Conservation (phyloP, 2,888 invertebrate genomes). For the Trissonchulus latispiculum region DNA sequence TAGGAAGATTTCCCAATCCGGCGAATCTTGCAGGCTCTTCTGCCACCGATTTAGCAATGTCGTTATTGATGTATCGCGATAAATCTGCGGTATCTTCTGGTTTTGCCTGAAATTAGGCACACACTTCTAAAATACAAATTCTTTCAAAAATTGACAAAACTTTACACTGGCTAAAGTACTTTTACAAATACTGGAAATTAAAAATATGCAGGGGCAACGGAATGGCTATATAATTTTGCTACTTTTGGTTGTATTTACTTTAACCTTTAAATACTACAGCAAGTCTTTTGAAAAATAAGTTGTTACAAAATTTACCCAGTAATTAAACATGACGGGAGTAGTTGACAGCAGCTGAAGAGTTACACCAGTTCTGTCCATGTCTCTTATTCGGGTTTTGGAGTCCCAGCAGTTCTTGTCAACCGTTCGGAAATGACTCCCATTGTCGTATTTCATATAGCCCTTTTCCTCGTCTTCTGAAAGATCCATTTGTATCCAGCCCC, state of each 20-base stretch:
- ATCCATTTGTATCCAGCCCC: slow-evolving; percentile 51
- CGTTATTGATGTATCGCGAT: slow-evolving; percentile 50
- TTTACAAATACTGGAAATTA: too few relatives aligned
- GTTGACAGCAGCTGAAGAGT: slow-evolving; percentile 53
- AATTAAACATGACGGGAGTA: slow-evolving; percentile 55
- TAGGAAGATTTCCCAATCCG: slow-evolving; percentile 52
- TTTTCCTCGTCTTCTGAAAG: slow-evolving; percentile 38
- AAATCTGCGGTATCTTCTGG: slow-evolving; percentile 50
- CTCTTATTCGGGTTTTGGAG: slow-evolving; percentile 47
- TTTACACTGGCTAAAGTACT: too few relatives aligned
- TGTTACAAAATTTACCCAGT: too few relatives aligned
- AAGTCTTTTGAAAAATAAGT: too few relatives aligned
- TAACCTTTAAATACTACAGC: too few relatives aligned
- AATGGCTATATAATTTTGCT: too few relatives aligned
- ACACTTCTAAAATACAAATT: too few relatives aligned
- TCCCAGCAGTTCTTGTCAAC: slow-evolving; percentile 52
- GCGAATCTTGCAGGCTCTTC: slow-evolving; percentile 49
- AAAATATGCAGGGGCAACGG: too few relatives aligned
- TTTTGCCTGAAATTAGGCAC: slow-evolving; percentile 48
- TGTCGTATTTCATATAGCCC: slow-evolving; percentile 48
- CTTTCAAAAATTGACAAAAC: too few relatives aligned
- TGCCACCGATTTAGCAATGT: slow-evolving; percentile 49
- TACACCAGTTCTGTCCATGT: slow-evolving; percentile 52
- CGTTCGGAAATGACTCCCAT: slow-evolving; percentile 50
- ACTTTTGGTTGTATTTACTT: too few relatives aligned